Conservation (phyloP, 2,113 vertebrate genomes). For the Cyprinus carpio region DNA sequence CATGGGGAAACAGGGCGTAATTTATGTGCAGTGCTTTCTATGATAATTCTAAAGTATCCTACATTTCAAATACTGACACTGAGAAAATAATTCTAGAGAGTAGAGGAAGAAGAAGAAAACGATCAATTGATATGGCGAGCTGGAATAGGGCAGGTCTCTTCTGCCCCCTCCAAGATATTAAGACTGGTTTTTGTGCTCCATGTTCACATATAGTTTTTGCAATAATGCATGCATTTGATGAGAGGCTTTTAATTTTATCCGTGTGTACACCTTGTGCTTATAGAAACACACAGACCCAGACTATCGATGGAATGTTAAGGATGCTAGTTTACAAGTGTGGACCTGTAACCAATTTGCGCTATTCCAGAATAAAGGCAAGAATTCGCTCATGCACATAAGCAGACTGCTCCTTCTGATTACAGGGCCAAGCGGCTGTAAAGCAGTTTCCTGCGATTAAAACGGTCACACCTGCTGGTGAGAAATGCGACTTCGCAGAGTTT, state of each 20-base stretch:
- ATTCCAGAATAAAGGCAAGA: not conserved
- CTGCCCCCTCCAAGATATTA: too few relatives aligned
- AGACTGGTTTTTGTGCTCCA: too few relatives aligned
- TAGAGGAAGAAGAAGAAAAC: too few relatives aligned
- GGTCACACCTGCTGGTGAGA: conserved; percentile 31
- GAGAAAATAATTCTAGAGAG: too few relatives aligned
- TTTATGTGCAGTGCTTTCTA: too few relatives aligned
- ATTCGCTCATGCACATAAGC: not conserved
- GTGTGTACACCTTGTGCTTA: conserved; percentile 44
- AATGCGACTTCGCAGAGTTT: not conserved
- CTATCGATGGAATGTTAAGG: not conserved
- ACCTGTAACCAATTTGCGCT: not conserved
- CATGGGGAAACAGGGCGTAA: too few relatives aligned
- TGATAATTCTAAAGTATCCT: too few relatives aligned
- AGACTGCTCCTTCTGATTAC: conserved; percentile 1
- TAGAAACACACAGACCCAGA: conserved; percentile 49
- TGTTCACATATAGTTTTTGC: not conserved
- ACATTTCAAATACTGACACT: too few relatives aligned
- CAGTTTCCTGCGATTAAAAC: conserved; percentile 39
- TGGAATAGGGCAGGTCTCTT: too few relatives aligned
- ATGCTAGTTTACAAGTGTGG: conserved; percentile 38
- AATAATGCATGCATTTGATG: not conserved
- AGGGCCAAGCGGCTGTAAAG: not conserved
- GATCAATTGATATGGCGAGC: too few relatives aligned
- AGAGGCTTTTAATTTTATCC: conserved; percentile 11